Percentiles rank a stretch among this genome's conserved stretches.
Conservation (phyloP, 2,113 vertebrate genomes). For the Globicephala melas region DNA sequence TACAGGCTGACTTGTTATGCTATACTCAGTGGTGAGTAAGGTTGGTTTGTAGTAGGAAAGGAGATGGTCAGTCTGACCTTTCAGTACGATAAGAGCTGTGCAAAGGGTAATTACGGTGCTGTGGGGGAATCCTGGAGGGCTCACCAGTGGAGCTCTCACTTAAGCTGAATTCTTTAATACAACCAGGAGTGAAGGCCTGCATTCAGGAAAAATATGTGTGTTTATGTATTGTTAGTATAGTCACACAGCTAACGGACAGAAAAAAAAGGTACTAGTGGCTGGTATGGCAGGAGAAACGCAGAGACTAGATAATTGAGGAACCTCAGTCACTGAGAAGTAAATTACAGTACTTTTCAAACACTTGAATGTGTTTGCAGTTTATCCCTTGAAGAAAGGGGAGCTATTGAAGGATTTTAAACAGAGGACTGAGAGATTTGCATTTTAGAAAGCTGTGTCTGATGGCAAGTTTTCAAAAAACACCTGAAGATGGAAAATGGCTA, state of each 20-base stretch:
- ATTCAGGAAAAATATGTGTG: neutral
- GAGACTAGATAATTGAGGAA: neutral
- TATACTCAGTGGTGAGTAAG: neutral
- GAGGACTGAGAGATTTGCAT: neutral
- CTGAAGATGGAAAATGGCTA: neutral
- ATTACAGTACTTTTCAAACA: neutral
- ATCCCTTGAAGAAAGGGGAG: neutral
- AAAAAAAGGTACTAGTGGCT: neutral
- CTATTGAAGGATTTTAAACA: neutral
- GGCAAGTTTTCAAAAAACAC: neutral
- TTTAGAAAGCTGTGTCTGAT: neutral
- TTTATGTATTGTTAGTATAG: neutral
- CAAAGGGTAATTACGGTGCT: neutral
- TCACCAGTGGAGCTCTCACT: neutral
- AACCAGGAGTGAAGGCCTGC: neutral
- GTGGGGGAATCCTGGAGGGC: neutral
- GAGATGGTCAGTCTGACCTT: neutral
- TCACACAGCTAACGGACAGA: neutral
- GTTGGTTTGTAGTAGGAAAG: neutral
- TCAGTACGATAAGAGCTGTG: neutral
- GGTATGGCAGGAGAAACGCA: neutral
- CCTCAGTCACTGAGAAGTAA: neutral
- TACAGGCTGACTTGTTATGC: neutral
- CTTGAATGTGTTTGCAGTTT: neutral
- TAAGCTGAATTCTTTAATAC: neutral